Conservation (phyloP, 2,888 invertebrate genomes). For the Perizoma affinitatum region DNA sequence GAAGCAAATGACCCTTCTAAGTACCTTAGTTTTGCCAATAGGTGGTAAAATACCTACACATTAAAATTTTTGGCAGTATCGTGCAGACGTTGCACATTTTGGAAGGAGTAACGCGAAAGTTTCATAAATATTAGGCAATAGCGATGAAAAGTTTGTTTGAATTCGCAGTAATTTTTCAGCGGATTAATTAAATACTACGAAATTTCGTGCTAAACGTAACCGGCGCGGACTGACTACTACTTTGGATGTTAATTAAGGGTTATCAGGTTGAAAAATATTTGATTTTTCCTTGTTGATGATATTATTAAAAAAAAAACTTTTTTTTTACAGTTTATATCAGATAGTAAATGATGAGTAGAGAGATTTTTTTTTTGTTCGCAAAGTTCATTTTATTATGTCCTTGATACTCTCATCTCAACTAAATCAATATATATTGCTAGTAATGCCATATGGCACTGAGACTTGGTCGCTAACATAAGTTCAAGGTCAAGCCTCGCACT, state of each 20-base stretch:
- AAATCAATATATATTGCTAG: too few relatives aligned
- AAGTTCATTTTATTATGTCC: too few relatives aligned
- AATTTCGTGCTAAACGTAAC: slow-evolving; percentile 75
- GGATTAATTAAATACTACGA: slow-evolving; percentile 71
- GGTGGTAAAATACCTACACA: neutral
- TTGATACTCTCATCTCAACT: too few relatives aligned
- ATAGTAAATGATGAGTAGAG: too few relatives aligned
- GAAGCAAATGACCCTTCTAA: too few relatives aligned
- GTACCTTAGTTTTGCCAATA: too few relatives aligned
- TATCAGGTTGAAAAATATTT: slow-evolving; percentile 31
- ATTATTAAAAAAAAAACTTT: too few relatives aligned
- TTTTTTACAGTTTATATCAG: too few relatives aligned
- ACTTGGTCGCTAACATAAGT: too few relatives aligned
- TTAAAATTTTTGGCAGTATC: slow-evolving; percentile 24
- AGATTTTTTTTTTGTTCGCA: too few relatives aligned
- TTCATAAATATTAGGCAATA: slow-evolving; percentile 44
- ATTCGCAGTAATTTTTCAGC: slow-evolving; percentile 60
- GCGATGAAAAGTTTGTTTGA: slow-evolving; percentile 52
- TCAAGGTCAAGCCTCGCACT: too few relatives aligned
- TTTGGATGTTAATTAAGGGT: slow-evolving; percentile 39
- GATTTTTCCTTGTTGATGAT: neutral
- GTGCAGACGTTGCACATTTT: slow-evolving; percentile 22
- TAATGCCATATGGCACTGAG: too few relatives aligned
- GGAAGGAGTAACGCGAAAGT: slow-evolving; percentile 29
- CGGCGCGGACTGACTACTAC: slow-evolving; percentile 48